phyloP scores from a whole-genome alignment of 2,113 vertebrate genomes.

The Sinocyclocheilus grahami region DNA sequence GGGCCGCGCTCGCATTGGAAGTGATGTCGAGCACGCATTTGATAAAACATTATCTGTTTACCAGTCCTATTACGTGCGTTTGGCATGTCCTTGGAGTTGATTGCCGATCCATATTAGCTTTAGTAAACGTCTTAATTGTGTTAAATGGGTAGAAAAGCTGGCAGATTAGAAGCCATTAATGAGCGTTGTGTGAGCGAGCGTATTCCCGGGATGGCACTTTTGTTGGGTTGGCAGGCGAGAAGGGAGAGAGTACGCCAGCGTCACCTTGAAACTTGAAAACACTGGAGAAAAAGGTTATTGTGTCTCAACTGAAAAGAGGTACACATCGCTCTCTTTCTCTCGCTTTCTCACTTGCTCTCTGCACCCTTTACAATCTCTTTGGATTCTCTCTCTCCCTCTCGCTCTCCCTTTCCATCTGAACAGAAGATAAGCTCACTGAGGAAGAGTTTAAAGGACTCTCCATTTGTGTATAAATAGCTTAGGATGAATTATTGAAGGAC shows the following conservation, averaged over 20 bases:
- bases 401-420: constrained; percentile 62
- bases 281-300: constrained; percentile 71
- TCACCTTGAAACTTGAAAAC: constrained; percentile 78
- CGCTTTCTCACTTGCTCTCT: constrained; percentile 23
- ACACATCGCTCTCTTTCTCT: constrained; percentile 30
- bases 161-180: constrained; percentile 78
- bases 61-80: constrained; percentile 71
- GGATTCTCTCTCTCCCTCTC: constrained; percentile 31
- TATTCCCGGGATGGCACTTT: constrained; percentile 78
- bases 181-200: constrained; percentile 68
- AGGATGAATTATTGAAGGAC: constrained; percentile 82
- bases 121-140: constrained; percentile 80
- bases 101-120: constrained; percentile 75
- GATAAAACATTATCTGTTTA: constrained; percentile 53
- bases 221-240: constrained; percentile 70
- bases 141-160: constrained; percentile 76
- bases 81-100: constrained; percentile 75
- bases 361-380: constrained; percentile 1
- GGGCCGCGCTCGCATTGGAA: constrained; percentile 22
- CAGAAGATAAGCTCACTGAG: constrained; percentile 78
- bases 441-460: constrained; percentile 80
- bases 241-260: constrained; percentile 62
- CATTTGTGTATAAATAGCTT: constrained; percentile 83
- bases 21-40: constrained; percentile 22
- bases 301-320: constrained; percentile 67